phyloP scores from a whole-genome alignment of 2,888 invertebrate genomes.

The Catocala nupta region DNA sequence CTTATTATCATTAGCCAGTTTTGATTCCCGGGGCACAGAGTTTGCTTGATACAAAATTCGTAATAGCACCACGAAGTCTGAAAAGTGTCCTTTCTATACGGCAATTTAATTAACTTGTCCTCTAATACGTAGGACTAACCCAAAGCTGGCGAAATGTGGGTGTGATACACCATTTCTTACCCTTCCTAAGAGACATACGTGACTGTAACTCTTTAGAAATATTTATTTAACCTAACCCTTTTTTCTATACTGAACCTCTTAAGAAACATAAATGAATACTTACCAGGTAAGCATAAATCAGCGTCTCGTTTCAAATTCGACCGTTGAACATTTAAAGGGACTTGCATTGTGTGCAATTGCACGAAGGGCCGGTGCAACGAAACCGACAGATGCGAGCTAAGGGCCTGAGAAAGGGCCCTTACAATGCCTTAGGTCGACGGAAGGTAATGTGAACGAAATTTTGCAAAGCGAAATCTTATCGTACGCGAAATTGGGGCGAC shows the following conservation, averaged over 20 bases:
- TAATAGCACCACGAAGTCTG: too few species aligned
- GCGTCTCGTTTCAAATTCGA: constrained; percentile 57
- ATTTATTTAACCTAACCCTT: neutral
- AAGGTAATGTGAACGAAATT: constrained; percentile 48
- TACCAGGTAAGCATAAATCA: constrained; percentile 33
- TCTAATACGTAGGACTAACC: too few species aligned
- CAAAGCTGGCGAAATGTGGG: too few species aligned
- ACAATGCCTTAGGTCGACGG: constrained; percentile 48
- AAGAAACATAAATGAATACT: constrained; percentile 11
- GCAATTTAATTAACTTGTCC: too few species aligned
- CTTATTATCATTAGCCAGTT: too few species aligned
- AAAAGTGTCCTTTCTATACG: too few species aligned
- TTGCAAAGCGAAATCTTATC: constrained; percentile 53
- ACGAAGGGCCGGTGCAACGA: constrained; percentile 64
- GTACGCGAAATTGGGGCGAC: constrained; percentile 42
- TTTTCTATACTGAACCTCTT: neutral
- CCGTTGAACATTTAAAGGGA: constrained; percentile 60
- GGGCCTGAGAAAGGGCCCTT: constrained; percentile 66
- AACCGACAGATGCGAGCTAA: constrained; percentile 72
- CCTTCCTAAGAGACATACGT: too few species aligned
- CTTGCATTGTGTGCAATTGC: constrained; percentile 60
- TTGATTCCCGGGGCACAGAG: too few species aligned
- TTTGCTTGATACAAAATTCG: too few species aligned
- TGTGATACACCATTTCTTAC: too few species aligned
- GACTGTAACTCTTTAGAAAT: neutral